phyloP scores from a whole-genome alignment of 2,797 vertebrate species.

The Masticophis lateralis region DNA sequence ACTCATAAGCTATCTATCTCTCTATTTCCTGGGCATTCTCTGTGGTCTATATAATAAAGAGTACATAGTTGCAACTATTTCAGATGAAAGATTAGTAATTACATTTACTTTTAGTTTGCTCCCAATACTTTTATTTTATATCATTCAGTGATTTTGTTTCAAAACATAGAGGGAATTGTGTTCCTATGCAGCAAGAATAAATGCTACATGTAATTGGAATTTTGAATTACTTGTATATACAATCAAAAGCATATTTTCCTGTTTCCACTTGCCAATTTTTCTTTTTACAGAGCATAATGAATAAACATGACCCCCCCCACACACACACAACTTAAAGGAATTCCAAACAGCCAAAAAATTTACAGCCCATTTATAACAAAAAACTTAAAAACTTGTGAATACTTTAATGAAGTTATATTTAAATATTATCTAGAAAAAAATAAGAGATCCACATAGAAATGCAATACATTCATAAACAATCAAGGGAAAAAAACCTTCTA shows the following conservation, averaged over 20 bases:
- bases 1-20: background rate
- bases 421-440: background rate
- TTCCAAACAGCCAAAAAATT: background rate
- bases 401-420: background rate
- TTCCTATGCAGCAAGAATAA: background rate
- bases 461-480: background rate
- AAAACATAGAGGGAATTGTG: background rate
- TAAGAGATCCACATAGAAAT: background rate
- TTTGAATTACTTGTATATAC: background rate
- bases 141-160: background rate
- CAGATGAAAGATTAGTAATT: background rate
- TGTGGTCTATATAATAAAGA: background rate
- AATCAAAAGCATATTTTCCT: background rate
- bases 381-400: background rate
- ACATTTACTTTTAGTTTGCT: background rate
- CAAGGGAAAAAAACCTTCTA: background rate
- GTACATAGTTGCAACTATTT: background rate
- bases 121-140: background rate
- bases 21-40: background rate
- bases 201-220: background rate
- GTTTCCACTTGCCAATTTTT: background rate
- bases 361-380: background rate
- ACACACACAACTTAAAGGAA: background rate
- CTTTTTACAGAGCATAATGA: background rate
- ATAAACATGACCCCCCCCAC: background rate